Percentiles rank a stretch among this genome's conserved stretches.
Conservation (phyloP, 1,140 invertebrate species). For the Macrotrachela quadricornifera region DNA sequence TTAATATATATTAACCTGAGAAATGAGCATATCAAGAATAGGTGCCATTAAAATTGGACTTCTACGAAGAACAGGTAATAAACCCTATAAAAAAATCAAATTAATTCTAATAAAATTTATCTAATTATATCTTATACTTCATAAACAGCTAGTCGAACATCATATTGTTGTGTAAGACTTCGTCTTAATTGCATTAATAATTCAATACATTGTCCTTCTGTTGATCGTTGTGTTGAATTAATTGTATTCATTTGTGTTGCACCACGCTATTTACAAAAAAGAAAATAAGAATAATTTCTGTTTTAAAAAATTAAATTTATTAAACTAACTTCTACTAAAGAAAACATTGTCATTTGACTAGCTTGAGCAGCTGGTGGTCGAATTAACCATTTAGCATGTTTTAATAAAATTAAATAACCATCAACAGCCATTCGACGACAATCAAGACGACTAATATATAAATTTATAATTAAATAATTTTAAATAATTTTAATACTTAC, state of each 20-base stretch:
- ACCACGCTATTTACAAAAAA: background rate
- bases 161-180: constrained; percentile 29
- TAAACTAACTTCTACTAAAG: constrained; percentile 19
- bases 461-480: background rate
- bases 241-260: background rate
- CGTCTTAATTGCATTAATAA: constrained; percentile 27
- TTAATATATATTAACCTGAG: constrained; percentile 18
- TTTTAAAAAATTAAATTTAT: background rate
- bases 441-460: constrained; percentile 23
- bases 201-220: constrained; percentile 30
- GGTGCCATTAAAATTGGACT: constrained; percentile 22
- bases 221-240: background rate
- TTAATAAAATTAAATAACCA: constrained; percentile 29
- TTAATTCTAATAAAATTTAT: background rate
- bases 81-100: constrained; percentile 14
- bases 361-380: constrained; percentile 25
- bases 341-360: constrained; percentile 21
- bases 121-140: constrained; percentile 13
- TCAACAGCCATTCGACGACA: constrained; percentile 27
- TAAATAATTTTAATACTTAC: too few species aligned
- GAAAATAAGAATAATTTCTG: background rate
- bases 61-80: constrained; percentile 21
- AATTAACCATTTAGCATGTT: constrained; percentile 27
- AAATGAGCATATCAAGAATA: constrained; percentile 23
- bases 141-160: constrained; percentile 27